Evolutionary conservation across 2,113 vertebrate genomes (phyloP), one percentile per base, ranked within the genome.

Genomic region (Cyprinus carpio): DNA sequence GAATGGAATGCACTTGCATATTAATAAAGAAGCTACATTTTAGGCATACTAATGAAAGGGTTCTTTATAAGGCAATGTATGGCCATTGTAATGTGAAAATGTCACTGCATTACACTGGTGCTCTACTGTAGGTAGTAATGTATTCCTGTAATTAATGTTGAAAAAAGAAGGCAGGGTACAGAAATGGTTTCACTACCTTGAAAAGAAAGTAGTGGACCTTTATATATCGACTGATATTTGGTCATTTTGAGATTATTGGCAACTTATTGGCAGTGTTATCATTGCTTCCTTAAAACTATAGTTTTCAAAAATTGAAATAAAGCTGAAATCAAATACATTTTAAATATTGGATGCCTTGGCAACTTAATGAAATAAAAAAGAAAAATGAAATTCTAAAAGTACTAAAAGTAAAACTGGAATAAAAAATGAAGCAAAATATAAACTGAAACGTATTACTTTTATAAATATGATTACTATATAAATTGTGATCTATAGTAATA

Each of bases 51-150:
- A 8, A 79, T 79, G 77, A 80, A 80, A 64, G 56, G 12, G 16
- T 56, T 20, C 51, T 77, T 79, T 34, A 13, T 75, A 34, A 77
- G 27, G 49, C 31, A 34, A 37, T 40, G 54, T 16, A 60, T 25
- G 54, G 12, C 54, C 31, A 79, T 79, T 79, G 54, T 60, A 60
- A 34, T 23, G 54, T 79, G 76, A 2, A 79, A 79, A 79, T 60
- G 54, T 60, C 76, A 60, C 23, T 25, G 31, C 31, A 16, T 40
- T 78, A 56, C 23, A 60, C 20, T 60, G 56, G 56, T 60, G 56
- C 56, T 60, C 56, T 77, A n/a, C 54, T 4, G 29, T 78, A n/a
- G 54, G 43, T 20, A 60, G 23, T 79, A 25, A 60, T 60, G 31
- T 23, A 40, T 40, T 40, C 23, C 37, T 1, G 12, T 78, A 25